Evolutionary conservation across 2,113 vertebrate species (phyloP).

Genomic region (Xiphorhynchus elegans): DNA sequence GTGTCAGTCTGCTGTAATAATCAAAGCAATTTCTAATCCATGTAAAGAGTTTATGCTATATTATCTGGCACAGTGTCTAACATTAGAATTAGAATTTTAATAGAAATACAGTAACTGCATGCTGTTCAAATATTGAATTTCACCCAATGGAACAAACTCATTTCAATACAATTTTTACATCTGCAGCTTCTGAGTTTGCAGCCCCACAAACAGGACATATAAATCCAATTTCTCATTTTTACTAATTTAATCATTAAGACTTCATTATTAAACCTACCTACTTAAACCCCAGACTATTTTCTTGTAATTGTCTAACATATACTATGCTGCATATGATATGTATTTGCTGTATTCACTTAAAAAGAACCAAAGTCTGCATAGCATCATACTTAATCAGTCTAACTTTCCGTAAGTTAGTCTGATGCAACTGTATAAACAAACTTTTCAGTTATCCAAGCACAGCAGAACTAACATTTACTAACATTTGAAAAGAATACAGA

Average conservation of each 20-base stretch:
- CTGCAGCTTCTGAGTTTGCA: neutral
- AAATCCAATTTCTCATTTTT: neutral
- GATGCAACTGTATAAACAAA: neutral
- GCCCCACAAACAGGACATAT: neutral
- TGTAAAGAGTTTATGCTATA: neutral
- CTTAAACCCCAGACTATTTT: neutral
- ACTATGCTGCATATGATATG: neutral
- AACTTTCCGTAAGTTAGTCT: neutral
- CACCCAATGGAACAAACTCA: neutral
- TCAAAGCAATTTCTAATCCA: neutral
- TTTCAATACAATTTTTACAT: neutral
- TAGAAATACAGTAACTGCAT: neutral
- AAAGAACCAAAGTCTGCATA: neutral
- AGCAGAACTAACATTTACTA: neutral
- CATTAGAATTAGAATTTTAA: neutral
- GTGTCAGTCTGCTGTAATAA: neutral
- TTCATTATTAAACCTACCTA: neutral
- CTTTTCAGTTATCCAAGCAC: neutral
- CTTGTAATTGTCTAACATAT: neutral
- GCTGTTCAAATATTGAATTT: neutral
- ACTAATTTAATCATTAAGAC: neutral
- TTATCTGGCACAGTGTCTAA: neutral
- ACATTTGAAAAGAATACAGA: neutral
- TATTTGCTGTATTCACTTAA: neutral
- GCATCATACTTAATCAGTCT: neutral